These are phyloP conservation scores for Papilio elwesi DNA, from an alignment of 2,888 invertebrate species.

Conservation along the genomic window DNA sequence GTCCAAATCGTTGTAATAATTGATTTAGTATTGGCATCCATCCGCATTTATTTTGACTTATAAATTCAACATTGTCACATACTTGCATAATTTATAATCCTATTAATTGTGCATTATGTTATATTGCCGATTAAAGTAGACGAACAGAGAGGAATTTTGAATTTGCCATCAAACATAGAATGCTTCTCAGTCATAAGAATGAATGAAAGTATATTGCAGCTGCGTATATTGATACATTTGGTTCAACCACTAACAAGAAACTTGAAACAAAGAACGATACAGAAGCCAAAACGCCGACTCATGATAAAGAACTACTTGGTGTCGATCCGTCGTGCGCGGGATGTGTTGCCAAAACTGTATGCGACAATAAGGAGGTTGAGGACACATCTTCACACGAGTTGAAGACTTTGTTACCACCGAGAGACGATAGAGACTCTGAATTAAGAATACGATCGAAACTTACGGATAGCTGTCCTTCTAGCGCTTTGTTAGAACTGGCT, in stretches of 20 bases:
- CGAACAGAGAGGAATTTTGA: no score
- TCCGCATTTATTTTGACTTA: no score
- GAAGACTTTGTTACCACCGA: background rate
- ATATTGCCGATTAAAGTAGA: no score
- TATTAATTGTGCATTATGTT: no score
- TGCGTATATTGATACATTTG: constrained; percentile 20
- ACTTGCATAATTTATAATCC: no score
- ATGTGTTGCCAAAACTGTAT: background rate
- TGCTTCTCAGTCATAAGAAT: no score
- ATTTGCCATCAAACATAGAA: no score
- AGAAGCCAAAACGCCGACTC: background rate
- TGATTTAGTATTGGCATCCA: no score
- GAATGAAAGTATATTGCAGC: no score
- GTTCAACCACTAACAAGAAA: background rate
- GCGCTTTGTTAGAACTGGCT: background rate
- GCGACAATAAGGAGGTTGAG: background rate
- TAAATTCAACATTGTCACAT: no score
- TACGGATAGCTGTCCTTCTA: background rate
- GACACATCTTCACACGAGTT: background rate
- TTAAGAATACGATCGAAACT: background rate
- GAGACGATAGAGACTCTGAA: constrained; percentile 13
- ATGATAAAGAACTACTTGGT: background rate
- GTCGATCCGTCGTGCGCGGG: background rate
- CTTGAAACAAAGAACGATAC: background rate
- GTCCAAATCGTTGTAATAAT: no score